Percentiles rank a stretch among this genome's conserved stretches.
These are phyloP conservation scores for Tholera decimalis DNA, from an alignment of 2,888 invertebrate genomes.

Conservation along the genomic window DNA sequence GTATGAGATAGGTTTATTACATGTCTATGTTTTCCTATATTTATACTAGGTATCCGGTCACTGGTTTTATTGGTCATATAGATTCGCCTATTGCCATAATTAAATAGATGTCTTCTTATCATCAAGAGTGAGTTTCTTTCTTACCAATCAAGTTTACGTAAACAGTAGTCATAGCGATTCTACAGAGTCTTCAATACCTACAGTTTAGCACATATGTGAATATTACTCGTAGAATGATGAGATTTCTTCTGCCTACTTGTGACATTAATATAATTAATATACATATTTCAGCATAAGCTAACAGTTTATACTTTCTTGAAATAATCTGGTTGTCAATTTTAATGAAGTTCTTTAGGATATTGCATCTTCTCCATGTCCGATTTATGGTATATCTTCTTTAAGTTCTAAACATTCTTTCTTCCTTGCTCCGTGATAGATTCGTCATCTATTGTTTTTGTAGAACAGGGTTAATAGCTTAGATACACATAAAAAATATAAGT, in stretches of 20 bases:
- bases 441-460: neutral
- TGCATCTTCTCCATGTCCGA: neutral
- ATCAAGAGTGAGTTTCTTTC: too few species aligned
- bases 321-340: neutral
- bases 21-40: neutral
- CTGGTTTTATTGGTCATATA: too few species aligned
- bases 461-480: too few species aligned
- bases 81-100: too few species aligned
- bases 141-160: too few species aligned
- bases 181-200: neutral
- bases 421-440: neutral
- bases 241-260: neutral
- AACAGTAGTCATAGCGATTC: too few species aligned
- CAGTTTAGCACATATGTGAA: neutral
- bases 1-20: slow-evolving; percentile 18
- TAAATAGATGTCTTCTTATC: too few species aligned
- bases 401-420: neutral
- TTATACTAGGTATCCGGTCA: too few species aligned
- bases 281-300: neutral
- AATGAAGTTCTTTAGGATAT: neutral
- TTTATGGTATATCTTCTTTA: neutral
- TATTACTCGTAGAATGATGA: neutral
- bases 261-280: neutral
- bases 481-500: too few species aligned
- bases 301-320: neutral